Conservation (phyloP, 2,113 vertebrate genomes). For the Paratilapia polleni region DNA sequence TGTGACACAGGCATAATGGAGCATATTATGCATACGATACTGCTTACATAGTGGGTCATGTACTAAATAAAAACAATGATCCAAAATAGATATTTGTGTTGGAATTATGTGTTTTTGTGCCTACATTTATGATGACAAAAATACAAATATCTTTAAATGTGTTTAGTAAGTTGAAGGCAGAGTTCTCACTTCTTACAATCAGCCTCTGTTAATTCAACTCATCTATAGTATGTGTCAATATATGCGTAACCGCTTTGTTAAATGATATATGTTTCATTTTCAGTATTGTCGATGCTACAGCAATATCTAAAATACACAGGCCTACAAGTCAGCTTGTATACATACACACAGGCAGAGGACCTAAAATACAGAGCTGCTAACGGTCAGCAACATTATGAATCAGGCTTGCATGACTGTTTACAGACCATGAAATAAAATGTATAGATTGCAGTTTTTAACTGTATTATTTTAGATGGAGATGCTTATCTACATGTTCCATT, state of each 20-base stretch:
- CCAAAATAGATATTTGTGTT: constrained; percentile 52
- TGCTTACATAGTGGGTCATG: constrained; percentile 25
- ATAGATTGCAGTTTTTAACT: constrained; percentile 24
- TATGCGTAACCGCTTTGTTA: constrained; percentile 59
- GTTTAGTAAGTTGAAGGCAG: constrained; percentile 42
- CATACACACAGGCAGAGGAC: constrained; percentile 55
- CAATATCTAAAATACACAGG: constrained; percentile 62
- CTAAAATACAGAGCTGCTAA: constrained; percentile 59
- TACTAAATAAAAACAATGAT: constrained; percentile 22
- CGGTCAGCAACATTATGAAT: constrained; percentile 58
- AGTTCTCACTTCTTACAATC: constrained; percentile 54
- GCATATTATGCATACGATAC: constrained; percentile 17
- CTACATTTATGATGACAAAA: constrained; percentile 41
- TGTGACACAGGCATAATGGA: neutral
- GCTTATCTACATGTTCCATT: constrained; percentile 53
- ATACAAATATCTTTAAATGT: constrained; percentile 40
- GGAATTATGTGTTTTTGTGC: constrained; percentile 37
- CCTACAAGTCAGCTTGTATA: constrained; percentile 53
- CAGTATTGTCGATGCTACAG: constrained; percentile 69
- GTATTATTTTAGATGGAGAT: neutral
- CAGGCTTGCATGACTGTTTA: constrained; percentile 29
- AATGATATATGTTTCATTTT: constrained; percentile 63
- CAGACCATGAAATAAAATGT: constrained; percentile 49
- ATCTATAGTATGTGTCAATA: constrained; percentile 41
- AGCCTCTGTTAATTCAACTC: constrained; percentile 33